These are phyloP conservation scores for Amphimallon solstitiale DNA, from an alignment of 2,888 invertebrate genomes.

Conservation along the genomic window DNA sequence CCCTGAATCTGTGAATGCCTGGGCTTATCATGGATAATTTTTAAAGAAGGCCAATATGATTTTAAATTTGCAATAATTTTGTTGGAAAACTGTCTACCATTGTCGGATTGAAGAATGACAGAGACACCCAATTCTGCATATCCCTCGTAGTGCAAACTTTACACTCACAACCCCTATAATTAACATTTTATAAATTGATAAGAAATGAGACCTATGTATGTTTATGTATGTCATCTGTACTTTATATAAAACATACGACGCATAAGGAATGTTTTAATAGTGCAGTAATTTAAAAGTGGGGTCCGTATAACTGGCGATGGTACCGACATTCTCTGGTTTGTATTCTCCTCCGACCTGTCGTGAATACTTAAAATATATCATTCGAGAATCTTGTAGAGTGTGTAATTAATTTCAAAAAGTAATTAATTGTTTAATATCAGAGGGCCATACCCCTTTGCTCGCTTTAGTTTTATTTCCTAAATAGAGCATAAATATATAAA, in stretches of 20 bases:
- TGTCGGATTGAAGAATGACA: too few relatives aligned
- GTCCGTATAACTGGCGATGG: neutral
- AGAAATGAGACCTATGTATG: too few relatives aligned
- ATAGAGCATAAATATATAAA: constrained; percentile 18
- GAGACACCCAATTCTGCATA: too few relatives aligned
- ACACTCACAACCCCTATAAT: too few relatives aligned
- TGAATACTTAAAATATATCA: constrained; percentile 33
- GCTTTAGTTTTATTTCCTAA: constrained; percentile 15
- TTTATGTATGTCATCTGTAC: neutral
- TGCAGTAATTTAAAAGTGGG: neutral
- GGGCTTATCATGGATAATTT: too few relatives aligned
- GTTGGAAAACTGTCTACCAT: too few relatives aligned
- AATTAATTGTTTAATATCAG: constrained; percentile 38
- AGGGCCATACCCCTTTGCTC: neutral
- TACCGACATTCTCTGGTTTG: neutral
- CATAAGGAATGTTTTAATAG: constrained; percentile 10
- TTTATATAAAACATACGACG: neutral
- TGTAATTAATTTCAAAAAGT: constrained; percentile 35
- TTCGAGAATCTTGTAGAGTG: constrained; percentile 20
- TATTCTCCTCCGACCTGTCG: constrained; percentile 13
- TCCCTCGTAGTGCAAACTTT: too few relatives aligned
- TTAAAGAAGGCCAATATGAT: too few relatives aligned
- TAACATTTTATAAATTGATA: too few relatives aligned
- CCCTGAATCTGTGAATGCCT: too few relatives aligned
- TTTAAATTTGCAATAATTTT: too few relatives aligned